Conservation (phyloP, 2,113 vertebrate genomes). For the Euleptes europaea region DNA sequence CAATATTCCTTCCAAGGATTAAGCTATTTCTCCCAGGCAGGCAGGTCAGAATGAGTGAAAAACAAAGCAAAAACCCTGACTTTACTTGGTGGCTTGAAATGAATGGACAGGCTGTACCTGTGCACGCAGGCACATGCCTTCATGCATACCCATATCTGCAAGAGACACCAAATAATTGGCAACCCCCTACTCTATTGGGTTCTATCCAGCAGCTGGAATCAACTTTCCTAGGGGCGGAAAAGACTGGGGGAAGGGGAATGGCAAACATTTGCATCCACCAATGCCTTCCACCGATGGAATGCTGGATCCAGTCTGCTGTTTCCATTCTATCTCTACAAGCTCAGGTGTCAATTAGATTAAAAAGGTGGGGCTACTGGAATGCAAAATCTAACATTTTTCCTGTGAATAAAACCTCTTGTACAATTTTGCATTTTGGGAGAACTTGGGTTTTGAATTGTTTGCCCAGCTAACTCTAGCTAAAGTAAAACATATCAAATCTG, state of each 20-base stretch:
- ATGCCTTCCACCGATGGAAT: too few relatives aligned
- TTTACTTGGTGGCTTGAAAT: neutral
- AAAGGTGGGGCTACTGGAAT: neutral
- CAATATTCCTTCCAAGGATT: neutral
- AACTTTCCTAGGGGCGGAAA: too few relatives aligned
- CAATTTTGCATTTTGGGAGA: neutral
- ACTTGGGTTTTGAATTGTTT: neutral
- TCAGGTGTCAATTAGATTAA: neutral
- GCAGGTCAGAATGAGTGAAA: neutral
- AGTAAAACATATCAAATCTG: neutral
- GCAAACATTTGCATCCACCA: too few relatives aligned
- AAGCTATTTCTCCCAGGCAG: neutral
- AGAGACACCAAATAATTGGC: neutral
- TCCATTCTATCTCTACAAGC: neutral
- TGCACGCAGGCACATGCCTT: neutral
- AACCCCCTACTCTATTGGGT: neutral
- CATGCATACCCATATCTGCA: neutral
- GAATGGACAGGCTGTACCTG: neutral
- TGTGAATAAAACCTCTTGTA: too few relatives aligned
- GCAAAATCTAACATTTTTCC: too few relatives aligned
- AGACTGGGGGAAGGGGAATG: too few relatives aligned
- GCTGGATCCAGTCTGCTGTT: neutral
- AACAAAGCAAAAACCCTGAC: neutral
- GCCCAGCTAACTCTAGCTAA: neutral
- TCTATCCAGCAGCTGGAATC: too few relatives aligned